phyloP scores from a whole-genome alignment of 2,113 vertebrate species.

The Suricata suricatta region DNA sequence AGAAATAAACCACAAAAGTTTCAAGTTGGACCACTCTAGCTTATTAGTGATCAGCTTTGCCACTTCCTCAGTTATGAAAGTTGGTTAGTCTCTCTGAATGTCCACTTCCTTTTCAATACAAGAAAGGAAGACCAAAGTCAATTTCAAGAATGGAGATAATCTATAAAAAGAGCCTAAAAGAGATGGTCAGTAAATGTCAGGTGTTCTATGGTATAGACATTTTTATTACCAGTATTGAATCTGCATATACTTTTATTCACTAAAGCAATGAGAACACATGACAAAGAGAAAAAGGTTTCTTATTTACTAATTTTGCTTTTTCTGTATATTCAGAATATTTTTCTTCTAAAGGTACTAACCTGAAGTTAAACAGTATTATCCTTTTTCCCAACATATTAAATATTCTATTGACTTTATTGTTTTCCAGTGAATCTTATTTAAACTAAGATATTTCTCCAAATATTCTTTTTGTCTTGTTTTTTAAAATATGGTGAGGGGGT shows the following conservation, averaged over 20 bases:
- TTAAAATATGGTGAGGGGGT: background rate
- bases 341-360: background rate
- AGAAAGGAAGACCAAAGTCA: background rate
- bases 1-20: constrained; percentile 1
- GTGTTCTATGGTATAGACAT: background rate
- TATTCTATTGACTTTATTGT: background rate
- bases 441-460: background rate
- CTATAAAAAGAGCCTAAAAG: background rate
- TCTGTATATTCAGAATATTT: background rate
- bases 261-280: background rate
- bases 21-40: background rate
- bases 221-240: background rate
- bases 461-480: background rate
- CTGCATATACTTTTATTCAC: background rate
- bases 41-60: background rate
- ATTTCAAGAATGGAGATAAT: background rate
- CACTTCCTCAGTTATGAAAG: background rate
- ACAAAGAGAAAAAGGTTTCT: background rate
- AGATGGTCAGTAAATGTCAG: background rate
- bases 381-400: background rate
- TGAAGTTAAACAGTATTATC: background rate
- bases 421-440: background rate
- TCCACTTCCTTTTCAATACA: background rate
- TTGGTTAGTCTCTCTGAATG: background rate
- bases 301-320: background rate